These are phyloP conservation scores for Drosophila merina DNA, from an alignment of 2,888 invertebrate species.

Conservation along the genomic window DNA sequence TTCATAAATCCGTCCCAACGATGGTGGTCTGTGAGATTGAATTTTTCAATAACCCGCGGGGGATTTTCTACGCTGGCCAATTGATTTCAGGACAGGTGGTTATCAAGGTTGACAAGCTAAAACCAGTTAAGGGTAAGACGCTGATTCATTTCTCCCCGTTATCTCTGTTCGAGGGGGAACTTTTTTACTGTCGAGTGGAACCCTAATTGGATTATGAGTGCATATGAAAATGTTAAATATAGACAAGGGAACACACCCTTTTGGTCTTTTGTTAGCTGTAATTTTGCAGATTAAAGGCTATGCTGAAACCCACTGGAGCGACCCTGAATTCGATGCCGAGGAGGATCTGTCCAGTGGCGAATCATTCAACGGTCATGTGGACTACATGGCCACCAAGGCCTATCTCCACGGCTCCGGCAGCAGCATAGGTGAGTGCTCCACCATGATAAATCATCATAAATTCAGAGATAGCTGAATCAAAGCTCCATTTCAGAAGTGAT, in stretches of 20 bases:
- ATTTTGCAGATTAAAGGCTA: constrained; percentile 57
- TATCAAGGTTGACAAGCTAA: constrained; percentile 63
- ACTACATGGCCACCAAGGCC: constrained; percentile 57
- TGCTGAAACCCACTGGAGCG: constrained; percentile 54
- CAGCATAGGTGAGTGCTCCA: constrained; percentile 36
- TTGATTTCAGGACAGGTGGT: constrained; percentile 68
- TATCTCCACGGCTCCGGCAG: constrained; percentile 53
- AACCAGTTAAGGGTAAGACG: constrained; percentile 62
- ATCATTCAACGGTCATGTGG: constrained; percentile 53
- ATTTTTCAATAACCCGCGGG: constrained; percentile 77
- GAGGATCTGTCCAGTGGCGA: constrained; percentile 27
- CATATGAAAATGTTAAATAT: constrained; percentile 1
- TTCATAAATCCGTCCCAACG: constrained; percentile 51
- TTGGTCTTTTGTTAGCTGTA: constrained; percentile 39
- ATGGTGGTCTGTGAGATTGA: constrained; percentile 75
- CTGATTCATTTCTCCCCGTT: constrained; percentile 37
- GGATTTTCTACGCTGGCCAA: constrained; percentile 81
- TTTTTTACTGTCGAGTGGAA: background rate
- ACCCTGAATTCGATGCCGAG: constrained; percentile 24
- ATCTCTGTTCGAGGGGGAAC: constrained; percentile 3
- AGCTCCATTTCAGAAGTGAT: constrained; percentile 40
- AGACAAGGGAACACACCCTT: background rate
- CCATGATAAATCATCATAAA: constrained; percentile 21
- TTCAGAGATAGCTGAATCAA: constrained; percentile 4
- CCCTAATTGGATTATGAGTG: constrained; percentile 3